Evolutionary conservation across 1,140 invertebrate genomes (phyloP).

Genomic region (Nixonia krombeini): DNA sequence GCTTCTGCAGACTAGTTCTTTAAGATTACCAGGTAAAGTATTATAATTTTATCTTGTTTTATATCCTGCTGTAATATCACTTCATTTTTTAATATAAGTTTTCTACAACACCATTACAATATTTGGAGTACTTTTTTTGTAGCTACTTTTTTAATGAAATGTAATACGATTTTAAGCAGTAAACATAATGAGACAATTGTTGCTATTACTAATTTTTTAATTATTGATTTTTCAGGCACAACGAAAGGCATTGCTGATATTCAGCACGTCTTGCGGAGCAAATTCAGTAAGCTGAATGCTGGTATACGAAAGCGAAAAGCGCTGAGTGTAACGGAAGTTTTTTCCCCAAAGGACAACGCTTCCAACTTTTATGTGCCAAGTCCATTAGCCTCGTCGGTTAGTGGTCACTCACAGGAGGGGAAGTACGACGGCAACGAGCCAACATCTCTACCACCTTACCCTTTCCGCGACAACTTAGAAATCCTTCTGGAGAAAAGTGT

Average conservation of each 20-base stretch:
- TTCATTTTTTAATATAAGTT: no score
- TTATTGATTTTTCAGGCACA: slow-evolving; percentile 43
- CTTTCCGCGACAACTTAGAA: slow-evolving; percentile 58
- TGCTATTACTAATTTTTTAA: no score
- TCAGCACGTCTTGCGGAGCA: slow-evolving; percentile 76
- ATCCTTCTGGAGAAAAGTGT: slow-evolving; percentile 56
- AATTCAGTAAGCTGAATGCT: slow-evolving; percentile 78
- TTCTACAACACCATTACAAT: no score
- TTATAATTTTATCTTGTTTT: no score
- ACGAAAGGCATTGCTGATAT: slow-evolving; percentile 70
- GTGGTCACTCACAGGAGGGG: slow-evolving; percentile 36
- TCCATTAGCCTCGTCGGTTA: slow-evolving; percentile 65
- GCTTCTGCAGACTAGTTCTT: slow-evolving; percentile 75
- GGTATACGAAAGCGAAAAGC: slow-evolving; percentile 77
- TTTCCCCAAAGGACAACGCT: slow-evolving; percentile 65
- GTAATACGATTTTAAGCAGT: no score
- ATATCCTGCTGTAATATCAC: no score
- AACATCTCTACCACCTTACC: slow-evolving; percentile 56
- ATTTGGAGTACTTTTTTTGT: no score
- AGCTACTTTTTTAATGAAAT: no score
- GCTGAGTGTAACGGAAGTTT: slow-evolving; percentile 78
- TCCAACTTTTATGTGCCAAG: slow-evolving; percentile 80
- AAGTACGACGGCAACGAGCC: slow-evolving; percentile 52
- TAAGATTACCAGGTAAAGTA: slow-evolving; percentile 74
- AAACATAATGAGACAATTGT: no score